Conservation (phyloP, 2,113 vertebrate genomes). For the Tachysurus vachellii region DNA sequence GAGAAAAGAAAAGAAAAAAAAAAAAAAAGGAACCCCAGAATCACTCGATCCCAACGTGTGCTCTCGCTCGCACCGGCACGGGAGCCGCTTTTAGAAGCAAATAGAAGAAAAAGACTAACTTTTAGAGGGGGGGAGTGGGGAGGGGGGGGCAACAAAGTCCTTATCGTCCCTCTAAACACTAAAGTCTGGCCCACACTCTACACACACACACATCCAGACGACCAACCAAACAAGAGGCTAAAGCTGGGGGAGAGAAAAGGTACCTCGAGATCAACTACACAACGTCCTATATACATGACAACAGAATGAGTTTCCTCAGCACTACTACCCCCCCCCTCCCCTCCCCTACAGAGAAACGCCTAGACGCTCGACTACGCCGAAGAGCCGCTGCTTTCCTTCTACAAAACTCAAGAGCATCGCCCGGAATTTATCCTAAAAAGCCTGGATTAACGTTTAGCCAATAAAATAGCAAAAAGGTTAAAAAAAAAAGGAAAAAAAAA, state of each 20-base stretch:
- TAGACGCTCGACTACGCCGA: conserved; percentile 60
- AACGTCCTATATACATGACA: conserved; percentile 63
- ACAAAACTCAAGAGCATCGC: conserved; percentile 21
- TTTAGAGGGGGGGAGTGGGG: neutral
- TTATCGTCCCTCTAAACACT: conserved; percentile 56
- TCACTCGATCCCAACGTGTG: conserved; percentile 39
- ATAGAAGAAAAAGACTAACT: conserved; percentile 38
- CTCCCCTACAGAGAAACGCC: conserved; percentile 54
- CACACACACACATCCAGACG: neutral
- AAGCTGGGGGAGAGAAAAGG: conserved; percentile 11
- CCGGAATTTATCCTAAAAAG: conserved; percentile 10
- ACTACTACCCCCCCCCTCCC: conserved; percentile 53
- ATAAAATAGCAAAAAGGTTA: conserved; percentile 15
- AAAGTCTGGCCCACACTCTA: conserved; percentile 40
- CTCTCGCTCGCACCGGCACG: conserved; percentile 48
- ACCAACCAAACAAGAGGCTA: conserved; percentile 43
- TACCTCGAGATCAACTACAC: conserved; percentile 56
- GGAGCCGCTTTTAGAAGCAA: conserved; percentile 53
- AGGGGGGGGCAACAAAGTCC: conserved; percentile 48
- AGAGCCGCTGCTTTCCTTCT: neutral
- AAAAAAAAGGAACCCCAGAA: conserved; percentile 35
- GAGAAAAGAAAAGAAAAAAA: conserved; percentile 3
- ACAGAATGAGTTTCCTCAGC: conserved; percentile 62
- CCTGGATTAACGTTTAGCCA: neutral
- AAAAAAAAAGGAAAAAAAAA: conserved; percentile 24